These are phyloP conservation scores for Idaea dimidiata DNA, from an alignment of 2,888 invertebrate genomes.

Conservation along the genomic window DNA sequence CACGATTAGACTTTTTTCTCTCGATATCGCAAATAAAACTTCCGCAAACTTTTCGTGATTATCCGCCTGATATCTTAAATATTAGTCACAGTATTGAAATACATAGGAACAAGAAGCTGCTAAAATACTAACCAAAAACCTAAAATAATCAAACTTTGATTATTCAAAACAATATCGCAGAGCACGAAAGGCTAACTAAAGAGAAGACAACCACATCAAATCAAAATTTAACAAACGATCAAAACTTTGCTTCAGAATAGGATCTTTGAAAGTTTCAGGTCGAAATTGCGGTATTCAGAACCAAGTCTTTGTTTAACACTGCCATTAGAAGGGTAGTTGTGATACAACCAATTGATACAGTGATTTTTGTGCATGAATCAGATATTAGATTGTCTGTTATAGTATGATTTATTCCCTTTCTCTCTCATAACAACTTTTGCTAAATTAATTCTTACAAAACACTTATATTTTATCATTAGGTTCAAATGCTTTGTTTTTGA, in stretches of 20 bases:
- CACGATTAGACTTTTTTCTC: too few relatives aligned
- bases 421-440: neutral
- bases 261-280: slow-evolving; percentile 16
- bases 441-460: neutral
- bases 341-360: neutral
- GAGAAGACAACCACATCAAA: slow-evolving; percentile 6
- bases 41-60: too few relatives aligned
- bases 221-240: slow-evolving; percentile 18
- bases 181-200: neutral
- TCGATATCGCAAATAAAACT: too few relatives aligned
- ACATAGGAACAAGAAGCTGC: too few relatives aligned
- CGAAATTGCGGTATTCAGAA: neutral
- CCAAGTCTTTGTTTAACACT: neutral
- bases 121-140: too few relatives aligned
- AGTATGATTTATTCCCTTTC: neutral
- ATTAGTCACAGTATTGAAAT: too few relatives aligned
- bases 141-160: neutral
- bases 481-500: neutral
- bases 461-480: neutral
- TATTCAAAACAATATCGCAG: neutral
- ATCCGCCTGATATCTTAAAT: too few relatives aligned
- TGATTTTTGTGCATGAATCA: neutral
- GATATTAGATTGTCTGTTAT: neutral
- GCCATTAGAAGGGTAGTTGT: neutral
- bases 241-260: slow-evolving; percentile 21